A percentile compares a stretch with the other conserved stretches of the same genome.
phyloP scores from a whole-genome alignment of 2,888 invertebrate genomes.

The Unio pictorum region DNA sequence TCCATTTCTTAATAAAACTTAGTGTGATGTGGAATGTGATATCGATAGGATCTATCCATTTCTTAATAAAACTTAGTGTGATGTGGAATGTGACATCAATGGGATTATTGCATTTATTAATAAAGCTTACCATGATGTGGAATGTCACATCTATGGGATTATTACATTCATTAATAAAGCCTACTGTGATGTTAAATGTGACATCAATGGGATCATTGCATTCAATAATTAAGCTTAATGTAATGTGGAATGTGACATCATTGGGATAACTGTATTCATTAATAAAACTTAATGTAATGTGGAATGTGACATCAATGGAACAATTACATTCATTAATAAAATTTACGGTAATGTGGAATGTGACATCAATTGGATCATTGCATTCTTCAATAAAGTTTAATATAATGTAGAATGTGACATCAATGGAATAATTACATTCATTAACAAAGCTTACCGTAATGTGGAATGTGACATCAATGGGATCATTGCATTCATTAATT shows the following conservation, averaged over 20 bases:
- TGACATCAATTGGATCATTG: constrained; percentile 25
- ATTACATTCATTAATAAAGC: constrained; percentile 18
- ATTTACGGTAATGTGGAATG: constrained; percentile 23
- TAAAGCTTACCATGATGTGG: constrained; percentile 18
- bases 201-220: constrained; percentile 29
- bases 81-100: no score
- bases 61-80: not conserved
- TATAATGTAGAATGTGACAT: constrained; percentile 20
- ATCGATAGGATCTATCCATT: no score
- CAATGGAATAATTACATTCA: constrained; percentile 27
- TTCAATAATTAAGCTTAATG: constrained; percentile 19
- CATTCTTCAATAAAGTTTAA: constrained; percentile 24
- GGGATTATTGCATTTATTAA: constrained; percentile 16
- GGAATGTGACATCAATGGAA: constrained; percentile 22
- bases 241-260: constrained; percentile 19
- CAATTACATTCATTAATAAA: constrained; percentile 26
- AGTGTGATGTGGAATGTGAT: no score
- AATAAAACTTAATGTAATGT: constrained; percentile 17
- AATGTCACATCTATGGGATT: constrained; percentile 26
- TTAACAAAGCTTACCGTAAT: constrained; percentile 22
- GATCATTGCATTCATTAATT: constrained; percentile 30
- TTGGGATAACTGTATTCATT: constrained; percentile 29
- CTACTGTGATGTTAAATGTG: constrained; percentile 22
- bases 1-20: constrained; percentile 21
- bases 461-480: constrained; percentile 20